Evolutionary conservation across 2,888 invertebrate genomes (phyloP), one percentile per base, ranked within the genome.

Genomic region (Psylliodes chrysocephalus): DNA sequence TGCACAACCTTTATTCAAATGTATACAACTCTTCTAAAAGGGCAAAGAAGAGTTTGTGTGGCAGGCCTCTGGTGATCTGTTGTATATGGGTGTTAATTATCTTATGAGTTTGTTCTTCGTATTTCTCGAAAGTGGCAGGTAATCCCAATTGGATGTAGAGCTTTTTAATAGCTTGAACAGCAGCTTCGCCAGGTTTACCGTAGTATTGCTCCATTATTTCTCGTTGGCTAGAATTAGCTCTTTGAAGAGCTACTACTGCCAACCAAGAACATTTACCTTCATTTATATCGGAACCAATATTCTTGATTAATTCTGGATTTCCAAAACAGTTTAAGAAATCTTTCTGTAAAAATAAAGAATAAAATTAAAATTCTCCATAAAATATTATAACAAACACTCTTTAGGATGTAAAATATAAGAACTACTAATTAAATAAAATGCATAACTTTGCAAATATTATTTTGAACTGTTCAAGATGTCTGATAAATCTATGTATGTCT

Each of bases 211-310:
- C 86, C 85, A 95, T 87, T 19, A 92, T 84, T 76, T 89, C 85
- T 67, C 86, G 87, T 77, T 95, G 94, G 3, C 87, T 83, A 0
- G 88, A 85, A 51, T 87, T 88, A 0, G 91, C 92, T 55, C 91
- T 86, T 80, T 95, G 92, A 64, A 96, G 84, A 7, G 96, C 96
- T 1, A 93, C 91, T 0, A 96, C 94, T 1, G 93, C 90, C 30
- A 97, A 84, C 98, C 98, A 99, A 0, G 95, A 90, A 83, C 98
- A 98, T 84, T 98, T 98, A 28, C 96, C 96, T 73, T 97, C 95
- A 82, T 92, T 88, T 72, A 99, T 97, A 79, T 98, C 97, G 0
- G 91, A 93, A 22, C 96, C 94, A 28, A 88, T 84, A 84, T 98
- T 99, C 7, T 98, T 98, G 0, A 91, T 96, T 1, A 92, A 86